phyloP scores from a whole-genome alignment of 1,140 invertebrate species.

The Chrysoperla carnea region DNA sequence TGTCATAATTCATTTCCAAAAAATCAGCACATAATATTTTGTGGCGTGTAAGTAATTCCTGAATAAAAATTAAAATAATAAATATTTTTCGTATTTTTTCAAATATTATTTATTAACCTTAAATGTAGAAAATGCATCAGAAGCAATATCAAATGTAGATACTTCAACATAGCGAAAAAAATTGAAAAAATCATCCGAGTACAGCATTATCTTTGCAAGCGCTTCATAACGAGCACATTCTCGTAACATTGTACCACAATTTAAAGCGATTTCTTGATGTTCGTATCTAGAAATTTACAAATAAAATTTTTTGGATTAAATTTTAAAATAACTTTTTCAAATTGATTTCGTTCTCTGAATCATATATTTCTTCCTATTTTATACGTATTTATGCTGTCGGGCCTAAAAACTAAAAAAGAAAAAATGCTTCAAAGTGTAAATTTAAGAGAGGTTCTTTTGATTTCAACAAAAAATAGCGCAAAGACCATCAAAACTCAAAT shows the following conservation, averaged over 20 bases:
- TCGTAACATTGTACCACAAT: constrained; percentile 96
- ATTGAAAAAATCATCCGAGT: constrained; percentile 97
- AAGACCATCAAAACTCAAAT: no score
- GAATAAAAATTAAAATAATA: constrained; percentile 19
- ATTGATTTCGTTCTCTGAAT: not conserved
- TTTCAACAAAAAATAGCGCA: no score
- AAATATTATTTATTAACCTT: constrained; percentile 47
- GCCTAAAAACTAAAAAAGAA: no score
- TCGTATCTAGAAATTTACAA: constrained; percentile 62
- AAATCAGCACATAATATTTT: constrained; percentile 97
- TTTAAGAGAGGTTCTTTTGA: no score
- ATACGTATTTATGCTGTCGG: no score
- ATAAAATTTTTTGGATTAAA: constrained; percentile 6
- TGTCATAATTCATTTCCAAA: constrained; percentile 96
- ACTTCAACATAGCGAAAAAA: constrained; percentile 99
- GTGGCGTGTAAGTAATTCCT: constrained; percentile 97
- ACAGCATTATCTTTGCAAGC: constrained; percentile 93
- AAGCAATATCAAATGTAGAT: constrained; percentile 99
- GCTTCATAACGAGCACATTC: constrained; percentile 97
- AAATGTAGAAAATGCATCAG: constrained; percentile 99
- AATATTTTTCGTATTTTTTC: not conserved
- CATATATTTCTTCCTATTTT: no score
- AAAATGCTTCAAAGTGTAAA: no score
- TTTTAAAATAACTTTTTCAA: not conserved
- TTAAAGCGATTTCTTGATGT: constrained; percentile 95